Conservation (phyloP, 2,797 vertebrate genomes). For the Pristis pectinata region DNA sequence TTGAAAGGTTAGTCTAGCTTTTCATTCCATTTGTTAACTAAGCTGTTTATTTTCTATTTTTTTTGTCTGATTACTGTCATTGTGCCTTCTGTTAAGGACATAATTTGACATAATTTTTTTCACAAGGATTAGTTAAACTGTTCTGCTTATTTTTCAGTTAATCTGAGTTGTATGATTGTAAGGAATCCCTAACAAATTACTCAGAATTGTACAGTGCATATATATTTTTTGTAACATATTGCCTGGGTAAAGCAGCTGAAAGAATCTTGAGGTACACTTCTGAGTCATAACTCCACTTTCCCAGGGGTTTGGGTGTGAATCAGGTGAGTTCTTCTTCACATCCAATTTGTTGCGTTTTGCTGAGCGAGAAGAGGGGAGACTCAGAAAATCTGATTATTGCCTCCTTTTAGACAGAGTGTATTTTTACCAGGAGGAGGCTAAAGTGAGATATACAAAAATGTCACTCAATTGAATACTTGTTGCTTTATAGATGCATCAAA, state of each 20-base stretch:
- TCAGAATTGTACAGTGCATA: not conserved
- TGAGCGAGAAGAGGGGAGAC: not conserved
- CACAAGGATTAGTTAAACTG: not conserved
- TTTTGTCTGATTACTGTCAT: not conserved
- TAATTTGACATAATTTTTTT: not conserved
- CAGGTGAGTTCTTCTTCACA: not conserved
- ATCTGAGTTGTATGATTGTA: not conserved
- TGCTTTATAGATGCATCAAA: slow-evolving; percentile 80
- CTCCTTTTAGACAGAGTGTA: not conserved
- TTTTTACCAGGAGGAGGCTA: too few species aligned
- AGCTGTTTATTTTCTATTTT: not conserved
- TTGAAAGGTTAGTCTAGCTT: not conserved
- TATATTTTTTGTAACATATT: not conserved
- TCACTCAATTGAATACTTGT: not conserved
- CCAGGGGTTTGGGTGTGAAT: not conserved
- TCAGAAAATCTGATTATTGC: not conserved
- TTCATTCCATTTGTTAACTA: not conserved
- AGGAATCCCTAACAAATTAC: not conserved
- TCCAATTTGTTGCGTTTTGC: not conserved
- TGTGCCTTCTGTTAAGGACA: not conserved
- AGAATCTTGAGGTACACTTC: not conserved
- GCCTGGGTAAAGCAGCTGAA: not conserved
- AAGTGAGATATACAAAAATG: not conserved
- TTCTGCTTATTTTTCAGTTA: not conserved
- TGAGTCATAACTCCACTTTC: not conserved